phyloP scores from a whole-genome alignment of 2,113 vertebrate genomes.

The Callithrix jacchus region DNA sequence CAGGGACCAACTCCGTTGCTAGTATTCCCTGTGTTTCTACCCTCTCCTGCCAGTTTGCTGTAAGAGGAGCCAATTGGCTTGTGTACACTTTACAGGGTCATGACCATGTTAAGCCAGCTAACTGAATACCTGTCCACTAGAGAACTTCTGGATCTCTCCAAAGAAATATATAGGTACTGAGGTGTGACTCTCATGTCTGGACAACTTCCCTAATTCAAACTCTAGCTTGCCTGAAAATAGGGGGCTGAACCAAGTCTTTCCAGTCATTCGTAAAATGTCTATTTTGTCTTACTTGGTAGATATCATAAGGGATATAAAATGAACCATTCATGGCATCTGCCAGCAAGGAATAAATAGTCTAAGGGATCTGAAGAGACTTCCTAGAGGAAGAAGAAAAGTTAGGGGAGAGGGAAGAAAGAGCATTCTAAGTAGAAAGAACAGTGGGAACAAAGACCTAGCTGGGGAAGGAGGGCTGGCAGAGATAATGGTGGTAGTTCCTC shows the following conservation, averaged over 20 bases:
- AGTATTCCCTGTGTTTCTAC: not conserved
- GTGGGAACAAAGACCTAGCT: not conserved
- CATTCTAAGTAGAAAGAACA: not conserved
- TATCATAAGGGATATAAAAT: not conserved
- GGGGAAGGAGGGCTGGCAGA: not conserved
- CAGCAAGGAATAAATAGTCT: not conserved
- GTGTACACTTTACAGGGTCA: rapidly evolving
- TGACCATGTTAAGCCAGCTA: not conserved
- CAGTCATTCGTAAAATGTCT: not conserved
- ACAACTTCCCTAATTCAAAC: not conserved
- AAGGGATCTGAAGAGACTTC: not conserved
- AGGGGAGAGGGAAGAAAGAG: not conserved
- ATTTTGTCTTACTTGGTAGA: not conserved
- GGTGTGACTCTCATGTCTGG: not conserved
- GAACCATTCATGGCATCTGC: not conserved
- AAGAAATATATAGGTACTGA: not conserved
- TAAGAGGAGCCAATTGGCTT: not conserved
- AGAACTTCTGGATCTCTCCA: slow-evolving; percentile 28
- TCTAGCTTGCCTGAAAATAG: slow-evolving; percentile 19
- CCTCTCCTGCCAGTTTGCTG: not conserved
- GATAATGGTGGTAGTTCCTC: not conserved
- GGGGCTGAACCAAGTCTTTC: not conserved
- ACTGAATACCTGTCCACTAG: not conserved
- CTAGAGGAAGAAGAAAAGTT: not conserved
- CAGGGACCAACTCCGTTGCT: not conserved